phyloP scores from a whole-genome alignment of 2,888 invertebrate genomes.

The Nymphalis urticae region DNA sequence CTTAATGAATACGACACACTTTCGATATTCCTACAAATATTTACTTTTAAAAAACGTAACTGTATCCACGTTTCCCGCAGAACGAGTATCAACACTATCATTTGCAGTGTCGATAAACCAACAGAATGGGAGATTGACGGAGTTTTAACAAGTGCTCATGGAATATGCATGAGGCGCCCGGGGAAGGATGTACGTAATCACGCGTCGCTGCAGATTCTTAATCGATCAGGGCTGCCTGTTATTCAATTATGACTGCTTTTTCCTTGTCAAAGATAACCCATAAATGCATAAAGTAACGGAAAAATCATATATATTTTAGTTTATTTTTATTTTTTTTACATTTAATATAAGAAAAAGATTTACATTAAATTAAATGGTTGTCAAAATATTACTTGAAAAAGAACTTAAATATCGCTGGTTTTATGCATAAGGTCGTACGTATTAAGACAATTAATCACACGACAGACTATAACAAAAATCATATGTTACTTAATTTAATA shows the following conservation, averaged over 20 bases:
- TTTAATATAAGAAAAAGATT: no score
- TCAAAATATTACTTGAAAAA: no score
- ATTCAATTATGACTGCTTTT: slow-evolving; percentile 15
- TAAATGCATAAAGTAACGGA: background rate
- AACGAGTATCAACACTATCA: slow-evolving; percentile 47
- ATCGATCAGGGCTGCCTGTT: slow-evolving; percentile 53
- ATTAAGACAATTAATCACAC: no score
- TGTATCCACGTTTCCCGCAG: background rate
- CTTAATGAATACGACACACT: background rate
- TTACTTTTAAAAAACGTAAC: slow-evolving; percentile 3
- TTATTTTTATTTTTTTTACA: no score
- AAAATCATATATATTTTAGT: no score
- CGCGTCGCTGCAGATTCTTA: slow-evolving; percentile 42
- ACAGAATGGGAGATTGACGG: slow-evolving; percentile 68
- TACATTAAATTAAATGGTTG: no score
- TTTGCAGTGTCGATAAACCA: slow-evolving; percentile 64
- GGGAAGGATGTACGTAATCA: slow-evolving; percentile 69
- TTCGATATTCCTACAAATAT: background rate
- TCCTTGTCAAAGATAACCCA: slow-evolving; percentile 1
- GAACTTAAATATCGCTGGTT: no score
- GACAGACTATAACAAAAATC: no score
- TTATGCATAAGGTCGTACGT: no score
- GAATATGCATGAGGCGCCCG: slow-evolving; percentile 60
- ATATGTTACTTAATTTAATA: no score
- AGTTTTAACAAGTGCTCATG: slow-evolving; percentile 76